Evolutionary conservation across 2,888 invertebrate genomes (phyloP), one percentile per base, ranked within the genome.

Genomic region (Rhingia rostrata): DNA sequence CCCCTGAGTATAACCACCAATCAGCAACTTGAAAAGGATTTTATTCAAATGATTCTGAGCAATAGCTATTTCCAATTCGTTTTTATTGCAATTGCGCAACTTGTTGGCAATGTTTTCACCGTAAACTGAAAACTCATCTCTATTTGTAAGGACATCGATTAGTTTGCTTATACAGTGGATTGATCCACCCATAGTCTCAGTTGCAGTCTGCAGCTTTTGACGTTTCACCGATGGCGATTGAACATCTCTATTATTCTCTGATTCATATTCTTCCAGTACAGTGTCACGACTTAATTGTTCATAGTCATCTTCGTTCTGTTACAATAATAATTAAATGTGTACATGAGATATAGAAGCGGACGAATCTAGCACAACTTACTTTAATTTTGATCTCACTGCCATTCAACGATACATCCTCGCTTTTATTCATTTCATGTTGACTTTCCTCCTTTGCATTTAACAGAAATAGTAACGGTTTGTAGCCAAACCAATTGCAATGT

Each of bases 401-500:
- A 32, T 67, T 45, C 39, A 30, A 33, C 0, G 41, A 7, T n/a
- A 22, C 22, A 22, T 22, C 22, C 2, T 22, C 22, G 22, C 22
- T 22, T 22, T 22, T 22, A 2, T 22, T 22, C 22, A 22, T 22
- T 22, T 22, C 22, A 22, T 22, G 22, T 45, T 35, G 43, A 37
- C 4, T 30, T 12, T 45, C 35, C 4, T 60, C 60, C 2, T 37
- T 10, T 37, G 14, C 37, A 39, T 9, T 45, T 4, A 41, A 4
- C 3, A 77, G n/a, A 41, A 77, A 77, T 12, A 47, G 2, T 22
- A 77, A 39, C 4, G 77, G 77, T 4, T 45, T 61, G 45, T 69
- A 77, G 53, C 75, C 75, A 39, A 77, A 77, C 75, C 75, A 77
- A n/a, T 10, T 39, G 35, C 45, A 61, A n/a, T 61, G 60, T 32